Evolutionary conservation across 2,797 vertebrate species (phyloP), one percentile per base, ranked within the genome.

Genomic region (Acanthiza pusilla): DNA sequence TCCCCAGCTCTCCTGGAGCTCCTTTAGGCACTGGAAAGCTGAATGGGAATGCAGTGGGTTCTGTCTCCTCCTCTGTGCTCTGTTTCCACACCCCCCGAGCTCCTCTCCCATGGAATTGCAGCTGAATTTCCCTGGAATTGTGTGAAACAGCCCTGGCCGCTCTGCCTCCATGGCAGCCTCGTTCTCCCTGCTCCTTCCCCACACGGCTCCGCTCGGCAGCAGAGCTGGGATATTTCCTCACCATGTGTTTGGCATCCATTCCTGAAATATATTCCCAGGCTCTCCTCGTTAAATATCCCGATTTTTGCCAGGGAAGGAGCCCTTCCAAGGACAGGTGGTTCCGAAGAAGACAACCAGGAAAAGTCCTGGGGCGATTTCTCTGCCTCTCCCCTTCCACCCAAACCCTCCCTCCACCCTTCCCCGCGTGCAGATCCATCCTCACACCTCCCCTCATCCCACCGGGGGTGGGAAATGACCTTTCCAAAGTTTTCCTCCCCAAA

Each of bases 401-500:
- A 5, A 27, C 2, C 75, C 43, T 34, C 30, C 34, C 29, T n/a
- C 30, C 43, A 8, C n/a, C 53, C 62, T 7, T 25, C 13, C 23
- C 47, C 10, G 23, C 47, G 4, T 14, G 12, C 23, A 48, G 22
- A 48, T 48, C 47, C 47, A 25, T 18, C 22, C 47, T 25, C 6
- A 4, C 47, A 48, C 2, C 47, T 47, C 47, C 43, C 43, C 8
- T 80, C 68, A 6, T 30, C 61, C 54, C 45, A 1, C 14, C 0
- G 4, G 45, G 38, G 45, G 38, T 19, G 13, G 77, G 45, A 57
- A 85, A 75, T 0, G 1, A 7, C 14, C 3, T 62, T 43, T 8
- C 7, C 9, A 4, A 13, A 0, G 1, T 0, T 20, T 61, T 5
- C 4, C 5, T n/a, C 30, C 58, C 26, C 10, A 5, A 5, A 16